Conservation (phyloP, 2,888 invertebrate species). For the Phaedon cochleariae region DNA sequence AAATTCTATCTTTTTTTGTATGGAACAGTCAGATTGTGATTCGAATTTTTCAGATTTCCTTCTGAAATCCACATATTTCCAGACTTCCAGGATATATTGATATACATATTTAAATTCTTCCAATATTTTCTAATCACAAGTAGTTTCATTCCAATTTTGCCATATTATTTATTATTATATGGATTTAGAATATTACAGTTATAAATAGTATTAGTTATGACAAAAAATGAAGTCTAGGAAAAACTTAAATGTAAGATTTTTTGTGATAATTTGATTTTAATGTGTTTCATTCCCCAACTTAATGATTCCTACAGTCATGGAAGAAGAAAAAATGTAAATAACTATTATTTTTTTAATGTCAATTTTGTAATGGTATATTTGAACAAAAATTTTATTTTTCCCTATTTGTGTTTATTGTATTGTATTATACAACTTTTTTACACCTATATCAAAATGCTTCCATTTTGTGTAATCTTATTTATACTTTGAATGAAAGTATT, state of each 20-base stretch:
- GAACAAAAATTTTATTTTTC: constrained; percentile 26
- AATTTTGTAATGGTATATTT: constrained; percentile 16
- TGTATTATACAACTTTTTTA: constrained; percentile 40
- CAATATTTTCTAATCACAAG: background rate
- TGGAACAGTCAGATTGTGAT: no score
- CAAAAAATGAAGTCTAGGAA: background rate
- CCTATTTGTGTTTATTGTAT: constrained; percentile 40
- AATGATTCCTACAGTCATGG: background rate
- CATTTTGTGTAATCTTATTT: constrained; percentile 49
- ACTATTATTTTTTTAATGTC: constrained; percentile 16
- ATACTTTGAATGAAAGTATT: constrained; percentile 46
- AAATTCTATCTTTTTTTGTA: no score
- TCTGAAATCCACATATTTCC: no score
- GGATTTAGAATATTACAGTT: background rate
- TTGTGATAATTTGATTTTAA: constrained; percentile 17
- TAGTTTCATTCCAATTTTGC: background rate
- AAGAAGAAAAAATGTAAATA: constrained; percentile 10
- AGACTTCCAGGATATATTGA: no score
- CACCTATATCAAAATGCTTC: constrained; percentile 46
- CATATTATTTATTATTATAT: background rate
- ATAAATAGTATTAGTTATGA: background rate
- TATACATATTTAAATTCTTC: background rate
- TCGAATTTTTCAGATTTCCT: no score
- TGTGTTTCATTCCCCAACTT: constrained; percentile 8
- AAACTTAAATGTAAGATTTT: background rate